phyloP scores from a whole-genome alignment of 1,140 invertebrate genomes.

The Hycleus phaleratus region DNA sequence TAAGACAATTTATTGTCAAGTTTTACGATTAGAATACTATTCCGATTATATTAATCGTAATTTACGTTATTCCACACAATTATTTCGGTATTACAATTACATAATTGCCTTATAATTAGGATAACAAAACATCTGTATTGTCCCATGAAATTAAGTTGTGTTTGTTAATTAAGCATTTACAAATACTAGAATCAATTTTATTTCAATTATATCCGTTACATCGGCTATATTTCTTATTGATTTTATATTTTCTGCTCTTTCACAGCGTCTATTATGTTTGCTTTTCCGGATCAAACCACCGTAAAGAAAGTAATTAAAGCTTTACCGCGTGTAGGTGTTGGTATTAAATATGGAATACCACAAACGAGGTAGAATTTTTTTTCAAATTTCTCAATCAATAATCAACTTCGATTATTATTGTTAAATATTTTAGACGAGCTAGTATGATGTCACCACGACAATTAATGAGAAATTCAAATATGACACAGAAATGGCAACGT shows the following conservation, averaged over 20 bases:
- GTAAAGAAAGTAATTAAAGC: constrained; percentile 99
- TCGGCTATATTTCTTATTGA: too few relatives aligned
- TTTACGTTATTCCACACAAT: too few relatives aligned
- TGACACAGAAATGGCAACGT: constrained; percentile 99
- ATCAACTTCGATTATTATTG: background rate
- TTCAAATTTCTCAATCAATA: background rate
- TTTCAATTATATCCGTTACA: too few relatives aligned
- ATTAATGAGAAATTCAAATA: constrained; percentile 96
- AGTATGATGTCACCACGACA: constrained; percentile 98
- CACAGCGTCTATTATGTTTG: constrained; percentile 96
- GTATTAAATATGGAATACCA: constrained; percentile 98
- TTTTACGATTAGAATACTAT: too few relatives aligned
- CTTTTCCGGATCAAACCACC: constrained; percentile 91
- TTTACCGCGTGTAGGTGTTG: constrained; percentile 94
- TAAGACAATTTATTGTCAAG: too few relatives aligned
- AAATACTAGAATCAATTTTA: background rate
- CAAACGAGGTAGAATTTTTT: constrained; percentile 71
- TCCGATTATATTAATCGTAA: too few relatives aligned
- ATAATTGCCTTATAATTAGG: too few relatives aligned
- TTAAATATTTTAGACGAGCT: constrained; percentile 62
- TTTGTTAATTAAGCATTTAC: too few relatives aligned
- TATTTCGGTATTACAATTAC: too few relatives aligned
- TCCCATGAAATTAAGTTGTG: too few relatives aligned
- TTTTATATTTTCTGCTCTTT: constrained; percentile 23
- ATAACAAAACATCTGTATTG: too few relatives aligned